Evolutionary conservation across 2,888 invertebrate genomes (phyloP), one percentile per base, ranked within the genome.

Genomic region (Parnassius glacialis): DNA sequence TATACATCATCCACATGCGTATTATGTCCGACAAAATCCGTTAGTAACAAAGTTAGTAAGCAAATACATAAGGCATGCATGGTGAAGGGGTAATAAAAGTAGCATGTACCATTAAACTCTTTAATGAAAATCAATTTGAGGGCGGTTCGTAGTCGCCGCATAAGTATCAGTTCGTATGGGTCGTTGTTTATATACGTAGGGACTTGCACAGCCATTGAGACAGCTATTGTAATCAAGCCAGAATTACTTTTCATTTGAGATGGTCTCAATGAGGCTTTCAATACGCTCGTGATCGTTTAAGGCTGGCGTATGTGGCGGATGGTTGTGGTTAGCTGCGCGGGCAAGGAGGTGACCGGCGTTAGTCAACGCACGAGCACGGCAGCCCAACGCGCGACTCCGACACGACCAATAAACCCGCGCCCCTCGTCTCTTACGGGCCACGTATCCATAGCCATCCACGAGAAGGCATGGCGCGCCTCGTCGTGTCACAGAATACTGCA

Each of bases 381-480:
- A 91, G 45, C 84, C 65, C 57, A 70, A 79, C 47, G 74, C 75
- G 55, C 90, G 86, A 53, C 76, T 74, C 43, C 87, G 80, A 68
- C 91, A 91, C 63, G 84, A 79, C 91, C 91, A 91, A 74, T 92
- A 92, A 3, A 90, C 88, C 60, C 88, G 82, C 13, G 79, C 65
- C 52, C 85, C 87, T 61, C 92, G 85, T 16, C 85, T 80, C 74
- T 90, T 91, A 63, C 90, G 89, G 52, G 84, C 89, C 69, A 87
- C 80, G 74, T 75, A 92, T 50, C 80, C 81, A 68, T 79, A 81
- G 25, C 87, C 92, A 60, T 79, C 84, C 64, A 92, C 67, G 67
- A 90, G 66, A 57, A 92, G 79, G 63, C 87, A 80, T 34, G 90
- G 86, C 43, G 90, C 90, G 11, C 92, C 92, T 16, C 90, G 85